Conservation (phyloP, 2,113 vertebrate genomes). For the Epinephelus lanceolatus region DNA sequence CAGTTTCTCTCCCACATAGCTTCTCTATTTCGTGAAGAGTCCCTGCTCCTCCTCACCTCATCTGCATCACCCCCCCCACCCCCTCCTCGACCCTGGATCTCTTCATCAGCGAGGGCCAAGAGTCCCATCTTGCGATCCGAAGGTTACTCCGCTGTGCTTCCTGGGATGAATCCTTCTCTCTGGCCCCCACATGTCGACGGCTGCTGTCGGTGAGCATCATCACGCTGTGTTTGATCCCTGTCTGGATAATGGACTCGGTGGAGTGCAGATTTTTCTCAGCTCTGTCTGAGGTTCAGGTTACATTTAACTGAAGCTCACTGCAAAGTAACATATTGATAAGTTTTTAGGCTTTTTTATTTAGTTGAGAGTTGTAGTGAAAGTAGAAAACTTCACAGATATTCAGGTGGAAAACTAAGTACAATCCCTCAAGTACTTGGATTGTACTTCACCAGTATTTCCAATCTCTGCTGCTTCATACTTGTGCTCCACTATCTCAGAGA, state of each 20-base stretch:
- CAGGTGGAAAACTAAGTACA: too few species aligned
- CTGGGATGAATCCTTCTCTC: slow-evolving; percentile 46
- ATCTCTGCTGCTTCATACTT: too few species aligned
- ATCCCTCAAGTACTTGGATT: too few species aligned
- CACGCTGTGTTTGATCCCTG: not conserved
- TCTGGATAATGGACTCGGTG: too few species aligned
- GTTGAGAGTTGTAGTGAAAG: not conserved
- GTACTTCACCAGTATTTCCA: too few species aligned
- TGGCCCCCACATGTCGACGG: slow-evolving; percentile 60
- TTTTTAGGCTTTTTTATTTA: not conserved
- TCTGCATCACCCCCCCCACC: not conserved
- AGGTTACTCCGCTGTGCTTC: slow-evolving; percentile 53
- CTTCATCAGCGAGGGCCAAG: slow-evolving; percentile 32
- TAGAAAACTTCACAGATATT: not conserved
- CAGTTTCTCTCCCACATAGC: not conserved
- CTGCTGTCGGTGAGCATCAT: slow-evolving; percentile 70
- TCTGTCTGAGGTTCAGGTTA: not conserved
- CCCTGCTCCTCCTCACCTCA: not conserved
- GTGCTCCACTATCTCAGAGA: too few species aligned
- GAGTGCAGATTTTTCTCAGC: not conserved
- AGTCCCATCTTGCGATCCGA: slow-evolving; percentile 52
- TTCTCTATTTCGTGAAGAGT: not conserved
- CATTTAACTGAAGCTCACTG: not conserved
- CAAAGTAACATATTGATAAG: too few species aligned
- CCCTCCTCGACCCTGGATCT: slow-evolving; percentile 65